These are phyloP conservation scores for Chrysomela aeneicollis DNA, from an alignment of 2,888 invertebrate species.

Conservation along the genomic window DNA sequence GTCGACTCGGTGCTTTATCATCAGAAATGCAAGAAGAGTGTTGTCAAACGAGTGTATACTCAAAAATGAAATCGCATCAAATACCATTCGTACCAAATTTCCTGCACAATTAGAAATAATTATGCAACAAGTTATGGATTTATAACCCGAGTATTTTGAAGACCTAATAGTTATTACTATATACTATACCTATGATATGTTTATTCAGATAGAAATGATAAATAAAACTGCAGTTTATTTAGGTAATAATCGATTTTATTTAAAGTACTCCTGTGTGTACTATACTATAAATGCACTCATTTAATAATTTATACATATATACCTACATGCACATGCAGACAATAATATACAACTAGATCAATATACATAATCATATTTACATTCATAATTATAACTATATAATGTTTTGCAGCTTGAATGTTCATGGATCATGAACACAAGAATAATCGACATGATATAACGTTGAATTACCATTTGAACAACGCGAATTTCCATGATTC, in stretches of 20 bases:
- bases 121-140: no score
- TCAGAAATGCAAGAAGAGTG: no score
- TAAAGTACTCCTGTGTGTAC: slow-evolving; percentile 31
- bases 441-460: slow-evolving; percentile 10
- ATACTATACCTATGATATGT: no score
- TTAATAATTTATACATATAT: slow-evolving; percentile 41
- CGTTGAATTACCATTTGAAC: neutral
- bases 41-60: no score
- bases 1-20: no score
- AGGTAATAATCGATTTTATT: slow-evolving; percentile 37
- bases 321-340: slow-evolving; percentile 39
- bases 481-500: neutral
- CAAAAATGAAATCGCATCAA: no score
- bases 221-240: no score
- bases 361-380: slow-evolving; percentile 40
- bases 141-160: no score
- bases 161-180: no score
- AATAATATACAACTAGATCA: slow-evolving; percentile 36
- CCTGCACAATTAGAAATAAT: no score
- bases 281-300: slow-evolving; percentile 33
- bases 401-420: slow-evolving; percentile 4
- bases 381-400: slow-evolving; percentile 29
- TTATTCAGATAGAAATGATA: no score
- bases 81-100: no score
- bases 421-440: neutral